These are phyloP conservation scores for Tetropium fuscum DNA, from an alignment of 2,888 invertebrate species.

Conservation along the genomic window DNA sequence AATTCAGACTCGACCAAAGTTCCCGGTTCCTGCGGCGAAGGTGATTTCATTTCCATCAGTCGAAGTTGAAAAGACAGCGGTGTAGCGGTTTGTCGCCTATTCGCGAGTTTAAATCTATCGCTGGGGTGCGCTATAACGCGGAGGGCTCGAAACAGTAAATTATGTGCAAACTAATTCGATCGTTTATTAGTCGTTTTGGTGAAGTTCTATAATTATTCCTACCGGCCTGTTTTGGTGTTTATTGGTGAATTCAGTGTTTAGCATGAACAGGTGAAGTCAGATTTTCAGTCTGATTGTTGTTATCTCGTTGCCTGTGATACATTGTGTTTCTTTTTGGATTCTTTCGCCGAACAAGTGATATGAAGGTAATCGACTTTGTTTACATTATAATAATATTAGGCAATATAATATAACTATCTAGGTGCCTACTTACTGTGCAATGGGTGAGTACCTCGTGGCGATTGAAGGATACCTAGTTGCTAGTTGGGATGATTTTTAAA, in stretches of 20 bases:
- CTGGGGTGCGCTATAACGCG: background rate
- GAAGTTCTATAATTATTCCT: background rate
- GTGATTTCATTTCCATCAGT: slow-evolving; percentile 9
- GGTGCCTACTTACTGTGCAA: background rate
- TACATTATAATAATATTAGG: background rate
- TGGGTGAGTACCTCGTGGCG: too few species aligned
- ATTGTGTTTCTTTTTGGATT: slow-evolving; percentile 11
- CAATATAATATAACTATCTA: too few species aligned
- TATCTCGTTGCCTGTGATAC: slow-evolving; percentile 16
- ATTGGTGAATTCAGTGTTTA: background rate
- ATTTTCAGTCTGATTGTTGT: slow-evolving; percentile 20
- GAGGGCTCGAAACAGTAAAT: slow-evolving; percentile 10
- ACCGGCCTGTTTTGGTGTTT: background rate
- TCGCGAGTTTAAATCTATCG: background rate
- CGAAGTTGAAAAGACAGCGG: background rate
- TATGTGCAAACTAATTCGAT: slow-evolving; percentile 5
- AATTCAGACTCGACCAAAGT: background rate
- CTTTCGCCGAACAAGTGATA: background rate
- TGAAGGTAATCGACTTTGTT: slow-evolving; percentile 7
- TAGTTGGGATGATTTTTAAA: too few species aligned
- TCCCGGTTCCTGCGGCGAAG: slow-evolving; percentile 9
- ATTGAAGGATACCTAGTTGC: too few species aligned
- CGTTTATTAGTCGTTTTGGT: background rate
- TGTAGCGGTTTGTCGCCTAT: slow-evolving; percentile 3
- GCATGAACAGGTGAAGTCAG: slow-evolving; percentile 20